Conservation (phyloP, 2,113 vertebrate species). For the Euleptes europaea region DNA sequence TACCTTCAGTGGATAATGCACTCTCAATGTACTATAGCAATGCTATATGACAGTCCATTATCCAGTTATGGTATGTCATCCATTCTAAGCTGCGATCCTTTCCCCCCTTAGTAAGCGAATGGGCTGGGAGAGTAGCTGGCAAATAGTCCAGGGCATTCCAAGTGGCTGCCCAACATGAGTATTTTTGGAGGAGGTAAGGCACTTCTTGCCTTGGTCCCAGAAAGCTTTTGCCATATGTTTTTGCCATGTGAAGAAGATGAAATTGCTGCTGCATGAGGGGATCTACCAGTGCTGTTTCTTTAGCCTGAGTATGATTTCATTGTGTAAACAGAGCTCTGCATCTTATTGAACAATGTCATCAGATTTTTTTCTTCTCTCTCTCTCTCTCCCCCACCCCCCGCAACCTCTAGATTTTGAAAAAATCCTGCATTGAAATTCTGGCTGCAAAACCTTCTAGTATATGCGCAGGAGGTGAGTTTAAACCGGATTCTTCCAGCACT, state of each 20-base stretch:
- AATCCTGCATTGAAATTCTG: slow-evolving; percentile 97
- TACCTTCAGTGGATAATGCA: too few species aligned
- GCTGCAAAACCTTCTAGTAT: slow-evolving; percentile 96
- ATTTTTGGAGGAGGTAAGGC: too few species aligned
- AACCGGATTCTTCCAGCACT: rapidly evolving
- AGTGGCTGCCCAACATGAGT: too few species aligned
- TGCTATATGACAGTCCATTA: too few species aligned
- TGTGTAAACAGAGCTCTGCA: not conserved
- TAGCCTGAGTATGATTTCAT: not conserved
- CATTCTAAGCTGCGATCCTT: too few species aligned
- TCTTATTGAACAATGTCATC: not conserved
- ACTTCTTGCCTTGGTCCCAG: not conserved
- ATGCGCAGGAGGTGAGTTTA: slow-evolving; percentile 91
- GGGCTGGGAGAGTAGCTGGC: too few species aligned
- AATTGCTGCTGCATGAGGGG: not conserved
- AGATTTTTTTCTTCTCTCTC: not conserved
- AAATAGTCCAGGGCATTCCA: too few species aligned
- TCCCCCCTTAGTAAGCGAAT: too few species aligned
- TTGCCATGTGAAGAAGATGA: too few species aligned
- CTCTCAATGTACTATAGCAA: too few species aligned
- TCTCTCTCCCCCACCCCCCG: not conserved
- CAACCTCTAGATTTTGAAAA: slow-evolving; percentile 89
- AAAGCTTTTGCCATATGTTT: not conserved
- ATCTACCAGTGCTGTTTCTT: not conserved
- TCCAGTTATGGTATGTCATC: too few species aligned